Evolutionary conservation across 2,113 vertebrate genomes (phyloP), one percentile per base, ranked within the genome.

Genomic region (Callipepla squamata): DNA sequence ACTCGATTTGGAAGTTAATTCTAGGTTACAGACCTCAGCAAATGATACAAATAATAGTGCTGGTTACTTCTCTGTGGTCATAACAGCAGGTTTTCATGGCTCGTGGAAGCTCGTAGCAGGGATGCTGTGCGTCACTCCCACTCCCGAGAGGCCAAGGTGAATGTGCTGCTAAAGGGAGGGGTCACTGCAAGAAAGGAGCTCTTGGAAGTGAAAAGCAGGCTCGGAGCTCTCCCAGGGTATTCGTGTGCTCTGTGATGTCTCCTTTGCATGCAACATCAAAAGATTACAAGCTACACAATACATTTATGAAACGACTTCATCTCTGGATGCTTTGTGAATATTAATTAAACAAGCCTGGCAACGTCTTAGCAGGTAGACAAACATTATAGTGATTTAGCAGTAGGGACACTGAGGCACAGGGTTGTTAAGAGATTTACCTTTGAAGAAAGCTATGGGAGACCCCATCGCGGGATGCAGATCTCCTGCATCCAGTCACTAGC

Each of bases 41-140:
- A 93, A 90, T 95, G 90, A 80, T 88, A 94, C 73, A 95, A 94
- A 92, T 92, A 72, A 94, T 34, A 94, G 94, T 69, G 85, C 95
- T 91, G 53, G 47, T 74, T 85, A 45, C 72, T 92, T 65, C 72
- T 95, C 48, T 84, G 91, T 90, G 87, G 82, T 69, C 36, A 1
- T 90, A 94, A 91, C 50, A 87, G 81, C 89, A 65, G 85, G 87
- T 96, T 96, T 90, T 61, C 79, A 30, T 88, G 80, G 82, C 85
- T 88, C 8, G 15, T 55, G 76, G 82, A 68, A 34, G 89, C 87
- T 76, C 40, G 16, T 26, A 80, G 59, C 25, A 10, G 87, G 68
- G 85, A 57, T 76, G 65, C 59, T 67, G 67, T 55, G 19, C 65
- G 34, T 83, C 61, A 18, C 72, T 87, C 72, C 42, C 63, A 26